Base-by-base conservation (phyloP, 2,113 vertebrate species). In the Pterophyllum scalare region DNA sequence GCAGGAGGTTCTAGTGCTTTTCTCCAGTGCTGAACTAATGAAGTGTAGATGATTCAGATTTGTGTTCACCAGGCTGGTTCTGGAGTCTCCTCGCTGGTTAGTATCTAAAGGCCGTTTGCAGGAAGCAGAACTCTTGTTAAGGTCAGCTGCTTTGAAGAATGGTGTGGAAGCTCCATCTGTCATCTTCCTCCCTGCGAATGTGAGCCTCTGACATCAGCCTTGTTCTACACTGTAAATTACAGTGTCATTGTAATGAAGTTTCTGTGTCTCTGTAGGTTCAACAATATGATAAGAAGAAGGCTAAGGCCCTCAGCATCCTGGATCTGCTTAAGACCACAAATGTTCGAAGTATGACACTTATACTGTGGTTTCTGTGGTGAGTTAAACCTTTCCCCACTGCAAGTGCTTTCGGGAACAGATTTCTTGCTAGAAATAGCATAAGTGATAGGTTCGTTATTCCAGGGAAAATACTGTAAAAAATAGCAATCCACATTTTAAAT, bases 41-140 rank as follows among this genome's bases (percentile, higher is more conserved):
- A 20, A 61, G 17, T 38, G 11, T 7, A 62, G 60, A 62, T 6
- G 35, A 62, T 38, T 6, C 12, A 72, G 24, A 31, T 54, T 43
- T 77, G 28, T 75, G 31, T 56, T 52, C 22, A 13, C 5, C 56
- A 93, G 92, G 90, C 6, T 82, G 43, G 26, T 93, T 54, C 88
- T 90, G 33, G 92, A 93, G 85, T 93, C 92, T 57, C 86, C 91
- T 81, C 88, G 93, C 74, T 92, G 93, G 93, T 43, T 92, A 82
- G 62, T 88, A 15, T 91, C 88, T 60, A 64, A 31, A 11, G 88
- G 91, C 3, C 85, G 61, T 62, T 12, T 82, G 10, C 17, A 2
- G 38, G 88, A 91, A 70, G 91, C 90, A 19, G 87, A 91, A 22
- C 1, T 28, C 5, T 0, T 91, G 62, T 58, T 92, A 46, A 89